A percentile compares a stretch with the other conserved stretches of the same genome.
Conservation (phyloP, 2,888 invertebrate genomes). For the Campaea margaritaria region DNA sequence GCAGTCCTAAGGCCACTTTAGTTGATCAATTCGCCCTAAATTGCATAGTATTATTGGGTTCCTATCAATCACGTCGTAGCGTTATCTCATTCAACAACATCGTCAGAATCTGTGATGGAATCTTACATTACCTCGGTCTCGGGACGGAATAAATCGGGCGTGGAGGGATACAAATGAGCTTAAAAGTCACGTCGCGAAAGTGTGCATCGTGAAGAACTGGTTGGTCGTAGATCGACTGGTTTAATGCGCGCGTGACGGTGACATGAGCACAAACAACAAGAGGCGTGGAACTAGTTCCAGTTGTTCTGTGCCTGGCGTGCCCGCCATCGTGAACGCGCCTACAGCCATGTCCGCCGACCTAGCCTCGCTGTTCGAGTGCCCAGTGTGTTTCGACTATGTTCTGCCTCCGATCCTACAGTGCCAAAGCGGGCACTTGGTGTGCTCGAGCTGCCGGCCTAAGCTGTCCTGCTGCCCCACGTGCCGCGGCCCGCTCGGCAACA, state of each 20-base stretch:
- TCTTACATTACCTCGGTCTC: constrained; percentile 65
- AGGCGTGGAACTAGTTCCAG: constrained; percentile 84
- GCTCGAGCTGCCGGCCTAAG: constrained; percentile 98
- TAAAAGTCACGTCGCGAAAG: constrained; percentile 46
- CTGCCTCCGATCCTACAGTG: constrained; percentile 99
- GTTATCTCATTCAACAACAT: constrained; percentile 39
- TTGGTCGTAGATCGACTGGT: constrained; percentile 69
- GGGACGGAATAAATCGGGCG: constrained; percentile 73
- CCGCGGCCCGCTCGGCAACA: constrained; percentile 97
- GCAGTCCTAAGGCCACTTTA: constrained; percentile 31
- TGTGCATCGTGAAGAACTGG: constrained; percentile 50
- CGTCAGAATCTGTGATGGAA: constrained; percentile 76
- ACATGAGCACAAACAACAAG: constrained; percentile 84
- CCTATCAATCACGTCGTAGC: constrained; percentile 52
- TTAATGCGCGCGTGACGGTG: constrained; percentile 80
- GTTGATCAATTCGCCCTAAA: constrained; percentile 47
- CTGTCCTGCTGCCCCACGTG: constrained; percentile 99
- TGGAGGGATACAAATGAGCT: constrained; percentile 80
- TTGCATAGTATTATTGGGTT: constrained; percentile 49
- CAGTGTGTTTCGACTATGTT: constrained; percentile 99
- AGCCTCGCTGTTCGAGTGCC: constrained; percentile 96
- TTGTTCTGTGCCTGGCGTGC: constrained; percentile 81
- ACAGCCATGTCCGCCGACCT: constrained; percentile 93
- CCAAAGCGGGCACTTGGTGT: constrained; percentile 99
- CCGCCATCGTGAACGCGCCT: constrained; percentile 85